Evolutionary conservation across 1,140 invertebrate genomes (phyloP), one percentile per base, ranked within the genome.

Genomic region (Micrasema longulum): DNA sequence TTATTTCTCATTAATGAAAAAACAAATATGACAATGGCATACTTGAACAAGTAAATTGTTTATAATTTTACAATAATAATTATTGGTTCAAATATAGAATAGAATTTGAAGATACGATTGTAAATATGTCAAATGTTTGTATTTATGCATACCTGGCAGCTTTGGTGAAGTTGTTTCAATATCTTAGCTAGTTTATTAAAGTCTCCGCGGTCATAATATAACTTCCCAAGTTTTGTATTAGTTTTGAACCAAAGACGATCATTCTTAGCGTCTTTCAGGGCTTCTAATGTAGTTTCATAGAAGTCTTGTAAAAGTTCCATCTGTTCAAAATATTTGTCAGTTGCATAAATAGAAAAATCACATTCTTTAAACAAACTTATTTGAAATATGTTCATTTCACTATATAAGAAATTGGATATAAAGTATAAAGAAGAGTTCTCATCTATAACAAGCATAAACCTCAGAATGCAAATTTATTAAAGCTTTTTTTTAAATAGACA

Each of bases 181-280:
- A 99, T 99, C 85, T 96, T 97, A 47, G 96, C 92, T 77, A 99
- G 83, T 86, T 97, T 98, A 53, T 91, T 93, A 79, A 94, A 99
- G 82, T 99, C 97, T 50, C 91, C 94, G 66, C 97, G 87, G 84
- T 99, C 98, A 83, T 97, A 99, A 83, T 99, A 99, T 5, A 99
- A 84, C 83, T 99, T 99, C 20, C 97, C 98, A 73, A 99, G 84
- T 87, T 99, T 99, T 1, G 97, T 99, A 81, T 99, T 99, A 5
- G 98, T 99, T 87, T 99, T 99, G 82, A 99, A 99, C 98, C 98
- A 99, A 36, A 99, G 84, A 76, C 98, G 88, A 85, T 99, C 98
- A 87, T 99, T 99, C 83, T 99, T 99, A 0, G 97, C 96, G 89
- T 99, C 96, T 83, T 97, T 98, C 57, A 99, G 86, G 35, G 97